Evolutionary conservation across 2,113 vertebrate species (phyloP).

Genomic region (Peromyscus polionotus): DNA sequence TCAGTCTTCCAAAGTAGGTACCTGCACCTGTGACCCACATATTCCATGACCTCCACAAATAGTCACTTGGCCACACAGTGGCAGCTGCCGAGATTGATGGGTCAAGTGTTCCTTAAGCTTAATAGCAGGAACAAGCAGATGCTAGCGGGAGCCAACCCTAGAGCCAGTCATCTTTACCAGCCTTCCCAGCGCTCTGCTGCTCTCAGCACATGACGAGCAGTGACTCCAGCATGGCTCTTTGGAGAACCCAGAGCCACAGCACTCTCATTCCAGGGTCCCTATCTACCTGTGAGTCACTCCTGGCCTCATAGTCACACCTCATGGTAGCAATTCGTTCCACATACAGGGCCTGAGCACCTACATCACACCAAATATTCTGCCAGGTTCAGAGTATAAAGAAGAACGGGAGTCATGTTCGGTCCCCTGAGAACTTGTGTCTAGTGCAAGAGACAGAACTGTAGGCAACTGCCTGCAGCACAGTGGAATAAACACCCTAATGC

Average conservation of each 20-base stretch:
- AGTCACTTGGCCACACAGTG: neutral
- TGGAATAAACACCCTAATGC: neutral
- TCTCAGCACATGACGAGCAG: neutral
- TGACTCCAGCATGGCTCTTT: neutral
- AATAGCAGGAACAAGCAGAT: neutral
- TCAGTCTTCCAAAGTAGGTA: neutral
- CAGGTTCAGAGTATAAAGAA: neutral
- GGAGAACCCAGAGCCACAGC: neutral
- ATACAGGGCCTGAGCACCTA: neutral
- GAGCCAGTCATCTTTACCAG: neutral
- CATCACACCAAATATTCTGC: neutral
- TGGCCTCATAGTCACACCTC: neutral
- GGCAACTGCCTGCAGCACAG: slow-evolving; percentile 6
- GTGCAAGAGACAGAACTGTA: slow-evolving; percentile 54
- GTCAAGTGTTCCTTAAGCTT: neutral
- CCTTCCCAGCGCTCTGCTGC: neutral
- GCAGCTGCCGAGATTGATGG: neutral
- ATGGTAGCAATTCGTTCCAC: neutral
- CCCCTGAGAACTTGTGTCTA: slow-evolving; percentile 21
- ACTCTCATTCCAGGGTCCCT: neutral
- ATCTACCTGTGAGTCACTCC: neutral
- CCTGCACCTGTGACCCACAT: neutral
- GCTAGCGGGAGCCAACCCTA: neutral
- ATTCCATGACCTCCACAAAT: neutral
- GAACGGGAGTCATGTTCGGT: neutral